Percentiles rank a stretch among this genome's conserved stretches.
These are phyloP conservation scores for Orchesella cincta DNA, from an alignment of 1,140 invertebrate species.

Conservation along the genomic window DNA sequence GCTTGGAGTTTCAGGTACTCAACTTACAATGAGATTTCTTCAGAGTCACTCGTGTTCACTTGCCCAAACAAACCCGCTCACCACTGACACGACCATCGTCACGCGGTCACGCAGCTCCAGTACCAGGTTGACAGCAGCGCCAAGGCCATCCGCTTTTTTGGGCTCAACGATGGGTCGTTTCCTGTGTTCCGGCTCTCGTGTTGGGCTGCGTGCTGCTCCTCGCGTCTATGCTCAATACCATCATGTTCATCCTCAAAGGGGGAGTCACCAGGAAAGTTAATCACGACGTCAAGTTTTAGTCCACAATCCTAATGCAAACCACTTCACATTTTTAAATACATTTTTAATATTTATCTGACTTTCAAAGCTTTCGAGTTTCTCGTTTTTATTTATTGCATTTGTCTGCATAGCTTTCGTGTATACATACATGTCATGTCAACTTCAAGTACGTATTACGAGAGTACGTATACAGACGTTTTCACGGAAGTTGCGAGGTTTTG, in stretches of 20 bases:
- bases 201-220: neutral
- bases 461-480: no score
- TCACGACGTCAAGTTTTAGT: no score
- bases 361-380: no score
- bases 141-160: slow-evolving; percentile 31
- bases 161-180: neutral
- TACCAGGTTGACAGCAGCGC: slow-evolving; percentile 34
- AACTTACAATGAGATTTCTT: slow-evolving; percentile 67
- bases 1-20: slow-evolving; percentile 73
- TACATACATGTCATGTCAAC: no score
- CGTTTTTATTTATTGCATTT: no score
- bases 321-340: no score
- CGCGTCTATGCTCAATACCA: neutral
- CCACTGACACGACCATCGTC: slow-evolving; percentile 35
- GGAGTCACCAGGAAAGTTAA: neutral
- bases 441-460: no score
- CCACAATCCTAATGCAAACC: no score
- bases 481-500: no score
- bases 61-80: slow-evolving; percentile 51
- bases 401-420: no score
- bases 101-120: slow-evolving; percentile 34
- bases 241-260: slow-evolving; percentile 3
- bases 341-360: no score
- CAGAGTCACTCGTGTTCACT: slow-evolving; percentile 29
- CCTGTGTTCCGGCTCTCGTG: neutral